These are phyloP conservation scores for Pipra filicauda DNA, from an alignment of 2,113 vertebrate species.

Conservation along the genomic window DNA sequence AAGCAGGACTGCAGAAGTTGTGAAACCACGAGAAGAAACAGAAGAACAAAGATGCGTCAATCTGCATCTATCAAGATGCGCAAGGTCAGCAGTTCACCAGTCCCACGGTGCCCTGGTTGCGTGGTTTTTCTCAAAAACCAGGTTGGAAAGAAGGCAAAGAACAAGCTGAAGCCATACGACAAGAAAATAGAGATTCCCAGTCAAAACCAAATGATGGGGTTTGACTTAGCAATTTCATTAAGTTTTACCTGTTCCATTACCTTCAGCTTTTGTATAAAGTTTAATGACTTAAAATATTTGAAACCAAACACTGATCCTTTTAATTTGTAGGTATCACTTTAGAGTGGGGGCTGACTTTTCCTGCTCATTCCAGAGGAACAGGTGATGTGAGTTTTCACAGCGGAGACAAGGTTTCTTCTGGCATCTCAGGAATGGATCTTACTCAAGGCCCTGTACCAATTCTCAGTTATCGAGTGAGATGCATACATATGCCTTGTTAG, in stretches of 20 bases:
- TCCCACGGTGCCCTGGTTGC: background rate
- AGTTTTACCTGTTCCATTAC: background rate
- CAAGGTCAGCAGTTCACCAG: background rate
- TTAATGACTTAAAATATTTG: background rate
- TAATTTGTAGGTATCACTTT: background rate
- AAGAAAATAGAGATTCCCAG: background rate
- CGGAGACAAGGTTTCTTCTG: background rate
- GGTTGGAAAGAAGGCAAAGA: background rate
- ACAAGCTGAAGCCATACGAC: background rate
- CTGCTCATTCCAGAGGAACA: background rate
- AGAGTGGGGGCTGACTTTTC: background rate
- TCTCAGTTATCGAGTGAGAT: background rate
- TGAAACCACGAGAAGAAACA: constrained; percentile 9
- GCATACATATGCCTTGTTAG: background rate
- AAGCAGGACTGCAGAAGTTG: background rate
- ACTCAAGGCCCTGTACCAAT: background rate
- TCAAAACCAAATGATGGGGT: background rate
- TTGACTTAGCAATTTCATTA: background rate
- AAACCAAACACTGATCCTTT: background rate
- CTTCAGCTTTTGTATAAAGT: background rate
- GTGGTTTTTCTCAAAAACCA: background rate
- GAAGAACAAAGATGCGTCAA: background rate
- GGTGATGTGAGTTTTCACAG: background rate
- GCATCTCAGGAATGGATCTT: background rate
- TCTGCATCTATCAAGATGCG: background rate